These are phyloP conservation scores for Drosophila meridiana DNA, from an alignment of 2,888 invertebrate species.

Conservation along the genomic window DNA sequence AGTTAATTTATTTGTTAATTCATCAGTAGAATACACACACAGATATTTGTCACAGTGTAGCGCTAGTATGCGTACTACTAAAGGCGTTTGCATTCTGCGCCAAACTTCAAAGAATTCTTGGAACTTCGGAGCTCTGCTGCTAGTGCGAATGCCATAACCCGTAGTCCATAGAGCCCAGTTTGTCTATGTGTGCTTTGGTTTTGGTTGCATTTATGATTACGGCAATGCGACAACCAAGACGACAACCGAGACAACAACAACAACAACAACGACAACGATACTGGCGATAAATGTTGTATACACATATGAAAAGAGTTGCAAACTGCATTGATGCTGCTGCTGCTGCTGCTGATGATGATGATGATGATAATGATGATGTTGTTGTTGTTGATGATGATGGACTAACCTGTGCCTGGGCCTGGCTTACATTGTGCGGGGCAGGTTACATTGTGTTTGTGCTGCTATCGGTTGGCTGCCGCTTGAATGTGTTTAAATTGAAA, in stretches of 20 bases:
- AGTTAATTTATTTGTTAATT: slow-evolving; percentile 2
- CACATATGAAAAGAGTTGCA: slow-evolving; percentile 41
- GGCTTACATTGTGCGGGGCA: slow-evolving; percentile 23
- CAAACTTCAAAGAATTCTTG: slow-evolving; percentile 74
- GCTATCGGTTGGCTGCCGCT: slow-evolving; percentile 41
- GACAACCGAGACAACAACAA: slow-evolving; percentile 15
- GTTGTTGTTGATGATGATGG: slow-evolving; percentile 17
- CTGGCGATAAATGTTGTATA: slow-evolving; percentile 72
- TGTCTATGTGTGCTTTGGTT: slow-evolving; percentile 65
- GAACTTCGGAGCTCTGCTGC: slow-evolving; percentile 47
- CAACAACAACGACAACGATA: slow-evolving; percentile 23
- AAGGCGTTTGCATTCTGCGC: slow-evolving; percentile 63
- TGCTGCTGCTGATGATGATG: slow-evolving; percentile 4
- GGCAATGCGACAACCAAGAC: slow-evolving; percentile 58
- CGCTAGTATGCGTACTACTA: slow-evolving; percentile 7
- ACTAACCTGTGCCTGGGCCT: slow-evolving; percentile 24
- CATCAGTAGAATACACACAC: slow-evolving; percentile 19
- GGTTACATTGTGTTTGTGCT: slow-evolving; percentile 46
- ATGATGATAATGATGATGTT: slow-evolving; percentile 17
- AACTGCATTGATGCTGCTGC: slow-evolving; percentile 4
- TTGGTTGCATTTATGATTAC: slow-evolving; percentile 79
- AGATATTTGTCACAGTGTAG: slow-evolving; percentile 30
- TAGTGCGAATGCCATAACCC: slow-evolving; percentile 10
- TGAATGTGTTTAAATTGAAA: slow-evolving; percentile 79
- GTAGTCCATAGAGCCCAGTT: slow-evolving; percentile 4